These are phyloP conservation scores for Labrus mixtus DNA, from an alignment of 2,113 vertebrate species.

Conservation along the genomic window DNA sequence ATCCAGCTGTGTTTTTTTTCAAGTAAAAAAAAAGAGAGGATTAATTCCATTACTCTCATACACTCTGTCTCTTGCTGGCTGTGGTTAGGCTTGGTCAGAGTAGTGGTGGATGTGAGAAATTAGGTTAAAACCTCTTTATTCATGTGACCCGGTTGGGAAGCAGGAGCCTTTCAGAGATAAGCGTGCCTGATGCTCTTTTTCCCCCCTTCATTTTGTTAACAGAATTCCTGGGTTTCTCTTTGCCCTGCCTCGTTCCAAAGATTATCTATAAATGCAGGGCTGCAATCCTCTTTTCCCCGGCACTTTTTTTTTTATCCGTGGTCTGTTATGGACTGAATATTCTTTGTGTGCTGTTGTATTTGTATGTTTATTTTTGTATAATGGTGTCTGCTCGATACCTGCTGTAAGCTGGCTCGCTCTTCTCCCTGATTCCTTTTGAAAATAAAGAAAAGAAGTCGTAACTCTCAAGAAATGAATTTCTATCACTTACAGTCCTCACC, in stretches of 20 bases:
- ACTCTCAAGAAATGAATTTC: background rate
- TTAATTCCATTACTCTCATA: conserved; percentile 48
- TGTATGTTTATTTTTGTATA: conserved; percentile 8
- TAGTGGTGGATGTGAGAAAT: conserved; percentile 69
- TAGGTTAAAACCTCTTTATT: conserved; percentile 82
- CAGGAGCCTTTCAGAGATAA: conserved; percentile 75
- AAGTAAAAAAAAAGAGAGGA: conserved; percentile 31
- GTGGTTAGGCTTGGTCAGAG: conserved; percentile 45
- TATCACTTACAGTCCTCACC: background rate
- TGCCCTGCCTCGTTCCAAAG: conserved; percentile 63
- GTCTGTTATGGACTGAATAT: conserved; percentile 52
- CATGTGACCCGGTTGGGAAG: conserved; percentile 73
- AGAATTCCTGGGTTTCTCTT: conserved; percentile 76
- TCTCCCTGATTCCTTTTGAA: background rate
- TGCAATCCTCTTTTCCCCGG: conserved; percentile 77
- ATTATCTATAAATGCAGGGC: conserved; percentile 78
- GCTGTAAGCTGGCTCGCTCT: background rate
- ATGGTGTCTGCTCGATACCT: conserved; percentile 26
- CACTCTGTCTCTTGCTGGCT: conserved; percentile 15
- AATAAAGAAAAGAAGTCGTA: background rate
- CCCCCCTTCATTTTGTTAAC: conserved; percentile 66
- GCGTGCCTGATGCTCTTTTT: conserved; percentile 70
- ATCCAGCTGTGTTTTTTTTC: conserved; percentile 29
- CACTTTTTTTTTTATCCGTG: conserved; percentile 62
- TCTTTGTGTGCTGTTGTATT: conserved; percentile 28